A percentile compares a stretch with the other conserved stretches of the same genome.
Conservation (phyloP, 2,797 vertebrate genomes). For the Zonotrichia albicollis region DNA sequence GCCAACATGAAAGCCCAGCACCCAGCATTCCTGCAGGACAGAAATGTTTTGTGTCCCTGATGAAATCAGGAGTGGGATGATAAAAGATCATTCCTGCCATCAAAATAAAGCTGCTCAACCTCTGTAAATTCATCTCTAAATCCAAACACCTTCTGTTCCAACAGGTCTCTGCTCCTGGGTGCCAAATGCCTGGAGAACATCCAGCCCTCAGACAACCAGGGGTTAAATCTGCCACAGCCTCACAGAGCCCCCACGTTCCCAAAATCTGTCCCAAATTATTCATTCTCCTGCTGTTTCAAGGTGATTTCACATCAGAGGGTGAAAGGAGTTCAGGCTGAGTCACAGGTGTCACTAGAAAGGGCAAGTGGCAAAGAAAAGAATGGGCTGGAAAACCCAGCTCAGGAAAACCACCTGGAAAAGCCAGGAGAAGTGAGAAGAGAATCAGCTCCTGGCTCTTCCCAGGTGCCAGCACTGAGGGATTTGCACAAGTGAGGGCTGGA, state of each 20-base stretch:
- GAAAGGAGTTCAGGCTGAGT: not conserved
- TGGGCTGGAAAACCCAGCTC: not conserved
- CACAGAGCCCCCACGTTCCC: not conserved
- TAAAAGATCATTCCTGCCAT: not conserved
- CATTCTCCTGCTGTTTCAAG: not conserved
- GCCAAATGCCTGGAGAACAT: not conserved
- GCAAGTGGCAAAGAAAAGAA: not conserved
- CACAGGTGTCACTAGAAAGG: not conserved
- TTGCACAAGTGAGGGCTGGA: rapidly evolving
- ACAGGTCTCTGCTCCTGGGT: not conserved
- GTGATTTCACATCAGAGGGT: not conserved
- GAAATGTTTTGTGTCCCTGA: not conserved
- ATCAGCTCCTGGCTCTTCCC: not conserved
- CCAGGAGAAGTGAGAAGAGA: not conserved
- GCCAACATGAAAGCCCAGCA: not conserved
- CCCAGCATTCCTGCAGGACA: not conserved
- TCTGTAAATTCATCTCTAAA: not conserved
- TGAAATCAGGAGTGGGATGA: not conserved
- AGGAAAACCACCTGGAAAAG: not conserved
- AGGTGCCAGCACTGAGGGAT: not conserved
- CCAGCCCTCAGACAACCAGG: not conserved
- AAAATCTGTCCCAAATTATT: not conserved
- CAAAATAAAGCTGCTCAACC: not conserved
- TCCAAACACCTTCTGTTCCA: not conserved
- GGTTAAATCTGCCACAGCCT: not conserved